Evolutionary conservation across 2,797 vertebrate genomes (phyloP), one percentile per base, ranked within the genome.

Genomic region (Nyctibius grandis): DNA sequence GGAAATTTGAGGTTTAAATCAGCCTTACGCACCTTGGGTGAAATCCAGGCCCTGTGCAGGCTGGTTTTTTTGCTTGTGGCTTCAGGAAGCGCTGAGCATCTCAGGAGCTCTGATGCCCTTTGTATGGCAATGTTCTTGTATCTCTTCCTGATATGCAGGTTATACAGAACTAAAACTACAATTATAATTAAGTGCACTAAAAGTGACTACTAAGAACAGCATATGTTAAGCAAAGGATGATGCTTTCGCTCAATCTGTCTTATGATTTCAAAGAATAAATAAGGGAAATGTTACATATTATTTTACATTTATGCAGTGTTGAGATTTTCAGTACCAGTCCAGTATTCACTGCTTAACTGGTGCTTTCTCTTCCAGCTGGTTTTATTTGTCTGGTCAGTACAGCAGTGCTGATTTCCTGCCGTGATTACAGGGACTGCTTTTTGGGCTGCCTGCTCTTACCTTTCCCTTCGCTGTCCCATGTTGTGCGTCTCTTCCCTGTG

Each of bases 171-270:
- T n/a, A 31, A 34, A 44, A 15, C 64, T 29, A 2, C 36, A 7
- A 0, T 6, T 34, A 5, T 11, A 8, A 21, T 3, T 0, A 8
- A 28, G 33, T 13, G 29, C 3, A 12, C 47, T 18, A 4, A 20
- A 34, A 74, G 21, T 11, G 64, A 22, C 3, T 40, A 4, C 54
- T 45, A 2, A 60, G 63, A 68, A 38, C 48, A 40, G 61, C 19
- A 1, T 3, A 0, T 73, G 80, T 17, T 44, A 6, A 20, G 53
- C 86, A 54, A 54, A 68, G 61, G 40, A 1, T 63, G 69, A 65
- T 88, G 75, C 74, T 56, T 53, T 36, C 69, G 48, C 38, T 57
- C 76, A 12, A 4, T 15, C 76, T 69, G 51, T 1, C 25, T 47
- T 5, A 5, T 21, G 36, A 54, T 57, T 80, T 56, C 25, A 14